Conservation (phyloP, 2,113 vertebrate genomes). For the Notarius lentiginosus region DNA sequence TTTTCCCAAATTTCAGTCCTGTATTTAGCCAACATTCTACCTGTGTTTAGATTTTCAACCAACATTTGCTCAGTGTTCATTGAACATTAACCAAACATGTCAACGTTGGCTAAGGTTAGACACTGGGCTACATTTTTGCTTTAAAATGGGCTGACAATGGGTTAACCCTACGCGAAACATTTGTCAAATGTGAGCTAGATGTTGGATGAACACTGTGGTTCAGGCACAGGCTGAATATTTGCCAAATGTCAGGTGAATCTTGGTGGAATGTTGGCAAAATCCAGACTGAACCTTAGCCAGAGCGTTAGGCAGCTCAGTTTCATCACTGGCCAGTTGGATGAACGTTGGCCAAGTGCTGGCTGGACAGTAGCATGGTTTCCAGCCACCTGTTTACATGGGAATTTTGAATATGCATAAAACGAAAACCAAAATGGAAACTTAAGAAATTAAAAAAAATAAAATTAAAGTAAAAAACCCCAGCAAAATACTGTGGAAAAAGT, state of each 20-base stretch:
- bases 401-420: neutral
- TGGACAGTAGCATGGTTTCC: neutral
- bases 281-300: neutral
- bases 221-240: neutral
- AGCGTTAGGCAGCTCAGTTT: conserved; percentile 4
- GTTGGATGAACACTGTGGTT: neutral
- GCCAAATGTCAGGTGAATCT: neutral
- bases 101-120: neutral
- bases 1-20: neutral
- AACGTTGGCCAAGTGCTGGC: neutral
- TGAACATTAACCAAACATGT: neutral
- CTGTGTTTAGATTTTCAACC: neutral
- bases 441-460: neutral
- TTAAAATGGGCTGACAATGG: neutral
- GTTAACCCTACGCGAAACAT: neutral
- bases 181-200: neutral
- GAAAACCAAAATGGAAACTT: neutral
- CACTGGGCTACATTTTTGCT: neutral
- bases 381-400: conserved; percentile 4
- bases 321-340: conserved; percentile 15
- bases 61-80: neutral
- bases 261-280: conserved; percentile 1
- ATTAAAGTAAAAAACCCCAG: neutral
- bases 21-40: neutral
- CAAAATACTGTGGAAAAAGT: neutral